These are phyloP conservation scores for Cuculus canorus DNA, from an alignment of 2,797 vertebrate species.

Conservation along the genomic window DNA sequence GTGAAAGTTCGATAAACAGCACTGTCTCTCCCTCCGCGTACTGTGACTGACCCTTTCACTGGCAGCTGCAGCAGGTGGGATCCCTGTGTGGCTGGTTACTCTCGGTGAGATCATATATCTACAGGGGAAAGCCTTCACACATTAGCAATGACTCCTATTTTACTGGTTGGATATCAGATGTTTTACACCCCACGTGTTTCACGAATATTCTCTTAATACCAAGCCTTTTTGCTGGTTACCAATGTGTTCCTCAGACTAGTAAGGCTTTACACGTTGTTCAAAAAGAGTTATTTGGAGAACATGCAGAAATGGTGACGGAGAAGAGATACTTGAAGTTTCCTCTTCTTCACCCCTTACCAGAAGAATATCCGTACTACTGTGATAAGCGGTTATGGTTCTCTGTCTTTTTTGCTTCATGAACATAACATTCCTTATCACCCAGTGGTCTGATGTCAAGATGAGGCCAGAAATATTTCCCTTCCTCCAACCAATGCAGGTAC, in stretches of 20 bases:
- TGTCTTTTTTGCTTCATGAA: not conserved
- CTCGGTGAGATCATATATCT: not conserved
- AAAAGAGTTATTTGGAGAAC: not conserved
- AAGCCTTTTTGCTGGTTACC: not conserved
- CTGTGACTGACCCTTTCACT: not conserved
- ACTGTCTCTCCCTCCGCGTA: not conserved
- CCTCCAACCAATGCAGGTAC: not conserved
- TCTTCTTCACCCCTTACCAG: not conserved
- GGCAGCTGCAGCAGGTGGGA: not conserved
- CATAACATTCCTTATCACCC: not conserved
- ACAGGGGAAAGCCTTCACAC: not conserved
- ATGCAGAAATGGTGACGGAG: not conserved
- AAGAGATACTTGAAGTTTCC: not conserved
- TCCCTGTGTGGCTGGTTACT: not conserved
- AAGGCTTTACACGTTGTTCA: not conserved
- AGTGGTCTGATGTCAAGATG: not conserved
- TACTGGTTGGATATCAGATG: not conserved
- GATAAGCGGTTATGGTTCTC: not conserved
- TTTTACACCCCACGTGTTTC: not conserved
- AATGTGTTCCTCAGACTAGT: not conserved
- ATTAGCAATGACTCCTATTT: not conserved
- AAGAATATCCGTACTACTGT: not conserved
- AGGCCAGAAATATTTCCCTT: not conserved
- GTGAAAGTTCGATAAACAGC: not conserved
- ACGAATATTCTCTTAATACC: not conserved